Evolutionary conservation across 2,113 vertebrate species (phyloP).

Genomic region (Anthoscopus minutus): DNA sequence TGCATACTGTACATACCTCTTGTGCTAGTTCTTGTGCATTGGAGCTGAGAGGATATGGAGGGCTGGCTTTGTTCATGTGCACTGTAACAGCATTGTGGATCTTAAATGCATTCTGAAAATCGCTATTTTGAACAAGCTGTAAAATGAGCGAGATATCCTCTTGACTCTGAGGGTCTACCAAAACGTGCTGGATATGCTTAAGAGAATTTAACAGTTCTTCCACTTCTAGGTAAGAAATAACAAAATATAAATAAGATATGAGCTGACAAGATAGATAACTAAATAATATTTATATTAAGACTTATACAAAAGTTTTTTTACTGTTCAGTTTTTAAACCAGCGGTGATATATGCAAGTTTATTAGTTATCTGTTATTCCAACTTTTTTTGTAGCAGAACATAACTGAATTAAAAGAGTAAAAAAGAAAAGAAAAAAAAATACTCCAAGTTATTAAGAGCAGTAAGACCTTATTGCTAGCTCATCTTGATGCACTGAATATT

Average conservation of each 20-base stretch:
- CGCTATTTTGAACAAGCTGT: constrained; percentile 83
- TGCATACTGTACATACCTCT: constrained; percentile 81
- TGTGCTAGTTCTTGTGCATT: constrained; percentile 86
- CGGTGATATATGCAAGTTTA: not conserved
- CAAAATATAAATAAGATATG: constrained; percentile 38
- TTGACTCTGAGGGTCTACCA: constrained; percentile 89
- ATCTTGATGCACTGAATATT: not conserved
- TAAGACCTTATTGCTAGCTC: not conserved
- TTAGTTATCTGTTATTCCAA: not conserved
- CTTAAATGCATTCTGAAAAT: constrained; percentile 89
- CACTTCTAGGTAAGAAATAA: constrained; percentile 77
- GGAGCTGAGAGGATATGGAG: constrained; percentile 82
- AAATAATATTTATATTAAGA: not conserved
- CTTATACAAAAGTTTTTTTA: not conserved
- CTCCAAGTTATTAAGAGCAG: not conserved
- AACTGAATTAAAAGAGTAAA: not conserved
- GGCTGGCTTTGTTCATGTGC: constrained; percentile 83
- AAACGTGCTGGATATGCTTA: constrained; percentile 79
- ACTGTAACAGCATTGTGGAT: constrained; percentile 85
- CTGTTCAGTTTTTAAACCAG: not conserved
- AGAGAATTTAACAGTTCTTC: constrained; percentile 85
- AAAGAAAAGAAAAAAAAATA: not conserved
- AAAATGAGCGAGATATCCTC: constrained; percentile 85
- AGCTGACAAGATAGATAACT: not conserved
- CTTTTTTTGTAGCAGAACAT: not conserved